Conservation (phyloP, 2,113 vertebrate genomes). For the Ictalurus punctatus region DNA sequence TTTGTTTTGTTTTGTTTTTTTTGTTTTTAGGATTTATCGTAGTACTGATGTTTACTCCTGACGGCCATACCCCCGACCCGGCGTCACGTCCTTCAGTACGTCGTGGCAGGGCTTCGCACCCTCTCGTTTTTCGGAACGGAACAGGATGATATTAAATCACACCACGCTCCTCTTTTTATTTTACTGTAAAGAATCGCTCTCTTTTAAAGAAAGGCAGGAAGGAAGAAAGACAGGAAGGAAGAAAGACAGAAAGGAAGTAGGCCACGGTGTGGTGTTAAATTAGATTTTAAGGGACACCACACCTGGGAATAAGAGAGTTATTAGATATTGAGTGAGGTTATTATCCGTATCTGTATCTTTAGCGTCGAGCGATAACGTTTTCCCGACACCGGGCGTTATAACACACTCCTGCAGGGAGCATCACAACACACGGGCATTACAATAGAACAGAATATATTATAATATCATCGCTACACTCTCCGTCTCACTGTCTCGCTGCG, state of each 20-base stretch:
- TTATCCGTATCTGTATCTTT: not conserved
- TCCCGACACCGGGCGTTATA: not conserved
- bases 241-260: not conserved
- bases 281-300: not conserved
- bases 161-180: not conserved
- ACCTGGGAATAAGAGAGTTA: not conserved
- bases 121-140: not conserved
- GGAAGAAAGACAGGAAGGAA: not conserved
- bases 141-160: not conserved
- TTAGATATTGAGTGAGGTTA: not conserved
- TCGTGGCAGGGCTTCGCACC: not conserved
- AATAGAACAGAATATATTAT: not conserved
- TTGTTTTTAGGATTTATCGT: not conserved
- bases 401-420: not conserved
- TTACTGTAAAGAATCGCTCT: not conserved
- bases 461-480: not conserved
- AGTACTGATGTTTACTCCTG: too few species aligned
- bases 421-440: not conserved
- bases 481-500: not conserved
- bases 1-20: too few species aligned
- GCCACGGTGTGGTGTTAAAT: not conserved
- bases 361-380: not conserved
- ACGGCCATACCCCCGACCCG: not conserved
- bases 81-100: too few species aligned
- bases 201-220: not conserved